Evolutionary conservation across 1,140 invertebrate species (phyloP), one percentile per base, ranked within the genome.

Genomic region (Neomicropteryx cornuta): DNA sequence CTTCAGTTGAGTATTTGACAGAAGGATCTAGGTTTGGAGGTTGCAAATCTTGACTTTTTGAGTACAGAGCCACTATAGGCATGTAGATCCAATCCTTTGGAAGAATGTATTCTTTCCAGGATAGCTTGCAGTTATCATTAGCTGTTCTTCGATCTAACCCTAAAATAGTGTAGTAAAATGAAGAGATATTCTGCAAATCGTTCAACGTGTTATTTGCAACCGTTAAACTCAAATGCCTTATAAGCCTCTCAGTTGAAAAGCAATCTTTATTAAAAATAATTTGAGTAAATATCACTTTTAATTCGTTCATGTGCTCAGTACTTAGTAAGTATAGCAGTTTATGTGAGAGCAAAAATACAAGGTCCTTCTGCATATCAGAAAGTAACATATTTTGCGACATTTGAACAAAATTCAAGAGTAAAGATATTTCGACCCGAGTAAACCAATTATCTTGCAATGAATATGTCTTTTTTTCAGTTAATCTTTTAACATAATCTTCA

Each of bases 21-120:
- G 42, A 16, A 16, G 54, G 43, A 46, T 40, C 47, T 5, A 48
- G 52, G 11, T 24, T 22, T 43, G 16, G 3, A 10, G 20, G 32
- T 14, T 49, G 44, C 5, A 37, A 17, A 31, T 59, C 56, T 48
- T 70, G 66, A 46, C 49, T 58, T 20, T 66, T 71, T 2, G 67
- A 59, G 38, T 79, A 79, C 19, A 75, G 49, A 21, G 70, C 60
- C 1, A 80, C 56, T 14, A 81, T 63, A 2, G 77, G 77, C 20
- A 78, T 60, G 46, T 78, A 81, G 5, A 79, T 69, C 77, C 79
- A 81, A 50, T 81, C 79, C 49, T 71, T 68, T 1, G 77, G 77
- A 45, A 81, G 68, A 1, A 73, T 60, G 28, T 66, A 68, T 28
- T 64, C 62, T 39, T 60, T 60, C 57, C 61, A 70, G 36, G 33